Percentiles rank a stretch among this genome's conserved stretches.
Conservation (phyloP, 2,797 vertebrate genomes). For the Protosalanx chinensis region DNA sequence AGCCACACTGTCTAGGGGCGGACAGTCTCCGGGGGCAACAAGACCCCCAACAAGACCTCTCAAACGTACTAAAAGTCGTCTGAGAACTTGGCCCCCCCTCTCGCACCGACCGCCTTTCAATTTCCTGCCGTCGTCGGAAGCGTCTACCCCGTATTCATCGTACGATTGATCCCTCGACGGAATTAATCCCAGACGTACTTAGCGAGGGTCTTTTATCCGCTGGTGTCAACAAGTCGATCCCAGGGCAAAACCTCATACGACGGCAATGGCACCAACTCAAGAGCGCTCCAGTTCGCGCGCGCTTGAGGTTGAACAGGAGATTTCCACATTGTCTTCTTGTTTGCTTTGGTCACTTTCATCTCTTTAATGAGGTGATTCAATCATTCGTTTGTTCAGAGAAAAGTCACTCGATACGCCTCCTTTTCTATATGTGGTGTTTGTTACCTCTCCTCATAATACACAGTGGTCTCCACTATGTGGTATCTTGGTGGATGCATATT, state of each 20-base stretch:
- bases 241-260: too few relatives aligned
- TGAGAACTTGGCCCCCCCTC: background rate
- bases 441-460: background rate
- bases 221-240: background rate
- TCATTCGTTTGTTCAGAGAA: too few relatives aligned
- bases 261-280: too few relatives aligned
- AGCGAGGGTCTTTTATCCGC: too few relatives aligned
- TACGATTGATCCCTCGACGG: background rate
- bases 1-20: conserved; percentile 1
- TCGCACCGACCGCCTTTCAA: background rate
- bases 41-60: background rate
- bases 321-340: too few relatives aligned
- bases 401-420: too few relatives aligned
- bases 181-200: conserved; percentile 4
- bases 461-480: too few relatives aligned
- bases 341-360: too few relatives aligned
- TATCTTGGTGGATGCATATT: too few relatives aligned
- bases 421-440: background rate
- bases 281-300: too few relatives aligned
- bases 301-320: too few relatives aligned
- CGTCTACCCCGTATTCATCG: background rate
- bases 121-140: background rate
- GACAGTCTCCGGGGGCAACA: background rate
- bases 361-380: too few relatives aligned
- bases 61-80: background rate